A percentile compares a stretch with the other conserved stretches of the same genome.
phyloP scores from a whole-genome alignment of 1,140 invertebrate species.

The Lysiphlebus fabarum region DNA sequence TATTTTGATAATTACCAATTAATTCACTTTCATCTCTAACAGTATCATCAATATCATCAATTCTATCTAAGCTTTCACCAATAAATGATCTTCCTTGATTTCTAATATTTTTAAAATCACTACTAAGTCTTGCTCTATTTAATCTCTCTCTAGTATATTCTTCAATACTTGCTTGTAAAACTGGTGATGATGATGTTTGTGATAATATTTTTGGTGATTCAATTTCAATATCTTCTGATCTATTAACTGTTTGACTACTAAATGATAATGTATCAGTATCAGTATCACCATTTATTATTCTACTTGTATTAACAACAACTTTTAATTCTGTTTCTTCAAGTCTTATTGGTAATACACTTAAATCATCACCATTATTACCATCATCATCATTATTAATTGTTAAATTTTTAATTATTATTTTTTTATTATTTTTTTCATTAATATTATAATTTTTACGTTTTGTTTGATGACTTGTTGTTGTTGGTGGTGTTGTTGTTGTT shows the following conservation, averaged over 20 bases:
- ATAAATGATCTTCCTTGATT: conserved; percentile 31
- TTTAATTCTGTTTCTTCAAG: conserved; percentile 34
- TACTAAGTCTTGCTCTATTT: conserved; percentile 43
- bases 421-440: conserved; percentile 31
- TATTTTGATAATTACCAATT: conserved; percentile 17
- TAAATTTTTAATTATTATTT: conserved; percentile 23
- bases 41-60: conserved; percentile 30
- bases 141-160: conserved; percentile 38
- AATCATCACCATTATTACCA: conserved; percentile 33
- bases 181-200: conserved; percentile 37
- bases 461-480: conserved; percentile 6
- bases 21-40: conserved; percentile 25
- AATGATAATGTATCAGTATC: conserved; percentile 19
- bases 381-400: conserved; percentile 7
- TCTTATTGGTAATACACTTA: conserved; percentile 43
- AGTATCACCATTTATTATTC: conserved; percentile 11
- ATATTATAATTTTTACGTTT: background rate
- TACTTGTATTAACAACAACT: conserved; percentile 36
- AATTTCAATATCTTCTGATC: conserved; percentile 35
- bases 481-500: conserved; percentile 32
- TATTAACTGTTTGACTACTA: conserved; percentile 34
- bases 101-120: conserved; percentile 41
- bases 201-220: conserved; percentile 34
- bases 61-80: no score
- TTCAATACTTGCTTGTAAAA: conserved; percentile 36